Evolutionary conservation across 2,797 vertebrate species (phyloP).

Genomic region (Lindbergichthys nudifrons): DNA sequence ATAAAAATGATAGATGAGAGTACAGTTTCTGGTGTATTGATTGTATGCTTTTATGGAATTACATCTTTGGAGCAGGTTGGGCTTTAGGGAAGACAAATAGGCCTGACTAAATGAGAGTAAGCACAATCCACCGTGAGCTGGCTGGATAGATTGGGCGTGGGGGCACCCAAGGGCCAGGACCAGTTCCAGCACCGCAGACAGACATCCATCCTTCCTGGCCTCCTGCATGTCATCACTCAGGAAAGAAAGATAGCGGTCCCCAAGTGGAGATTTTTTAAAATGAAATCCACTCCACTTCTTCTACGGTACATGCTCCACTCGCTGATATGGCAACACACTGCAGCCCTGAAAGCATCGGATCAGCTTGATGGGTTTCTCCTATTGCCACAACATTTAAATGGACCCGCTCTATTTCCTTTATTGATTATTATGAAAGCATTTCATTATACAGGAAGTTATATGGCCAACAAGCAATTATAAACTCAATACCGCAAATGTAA

Average conservation of each 20-base stretch:
- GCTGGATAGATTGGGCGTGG: slow-evolving; percentile 69
- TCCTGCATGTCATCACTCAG: slow-evolving; percentile 59
- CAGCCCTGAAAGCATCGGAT: slow-evolving; percentile 60
- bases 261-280: slow-evolving; percentile 66
- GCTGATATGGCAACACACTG: slow-evolving; percentile 48
- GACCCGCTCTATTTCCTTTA: slow-evolving; percentile 81
- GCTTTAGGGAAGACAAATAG: slow-evolving; percentile 84
- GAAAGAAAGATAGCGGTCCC: slow-evolving; percentile 52
- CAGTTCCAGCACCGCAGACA: slow-evolving; percentile 63
- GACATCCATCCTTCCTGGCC: slow-evolving; percentile 69
- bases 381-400: slow-evolving; percentile 77
- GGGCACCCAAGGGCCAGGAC: slow-evolving; percentile 67
- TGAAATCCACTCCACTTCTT: slow-evolving; percentile 61
- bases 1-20: slow-evolving; percentile 86
- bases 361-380: slow-evolving; percentile 72
- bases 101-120: slow-evolving; percentile 82
- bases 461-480: slow-evolving; percentile 83
- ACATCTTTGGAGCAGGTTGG: slow-evolving; percentile 84
- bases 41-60: slow-evolving; percentile 90
- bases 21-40: slow-evolving; percentile 84
- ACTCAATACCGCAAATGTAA: slow-evolving; percentile 81
- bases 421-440: slow-evolving; percentile 83
- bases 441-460: slow-evolving; percentile 81
- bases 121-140: slow-evolving; percentile 75
- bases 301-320: slow-evolving; percentile 25